Base-by-base conservation (phyloP, 2,888 invertebrate genomes). In the Spodoptera exigua region DNA sequence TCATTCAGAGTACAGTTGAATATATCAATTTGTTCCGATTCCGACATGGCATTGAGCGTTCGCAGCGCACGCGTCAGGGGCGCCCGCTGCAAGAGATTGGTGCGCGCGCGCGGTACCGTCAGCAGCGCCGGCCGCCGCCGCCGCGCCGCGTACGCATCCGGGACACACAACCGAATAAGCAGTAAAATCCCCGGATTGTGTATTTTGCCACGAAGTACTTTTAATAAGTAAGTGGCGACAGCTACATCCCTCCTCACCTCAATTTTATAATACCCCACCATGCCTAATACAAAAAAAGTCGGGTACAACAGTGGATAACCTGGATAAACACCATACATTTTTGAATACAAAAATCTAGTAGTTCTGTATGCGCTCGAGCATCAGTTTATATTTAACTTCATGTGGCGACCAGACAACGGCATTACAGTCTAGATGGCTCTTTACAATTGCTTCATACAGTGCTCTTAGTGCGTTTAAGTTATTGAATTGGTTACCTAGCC, bases 261-360 rank as follows among this genome's bases (percentile, higher is more conserved):
- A 12, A 44, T 12, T 9, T 9, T 44, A 12, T 27, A 32, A 21
- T 44, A 44, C 2, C 44, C 44, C 13, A 32, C 4, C 27, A 27
- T 44, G 13, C 27, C 44, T 12, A 44, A 11, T 9, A 44, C n/a
- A 44, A 44, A 44, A 13, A 44, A 14, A 12, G 44, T 44, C 27
- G 44, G 44, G 32, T 44, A 44, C 27, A 44, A 13, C 12, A 44
- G 32, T 44, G 32, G 44, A 44, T 48, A 48, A 13, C 48, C 48
- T 2, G 48, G 48, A 14, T 48, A 39, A 2, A 48, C 36, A n/a
- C 13, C 21, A 37, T 48, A 39, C 21, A 10, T 3, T 27, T 39
- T 48, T n/a, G 39, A 21, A 36, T 47, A 47, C 11, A 48, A 7
- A 11, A n/a, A n/a, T n/a, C n/a, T n/a, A n/a, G n/a, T n/a, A n/a